These are phyloP conservation scores for Falcunculus frontatus DNA, from an alignment of 2,113 vertebrate genomes.

Conservation along the genomic window DNA sequence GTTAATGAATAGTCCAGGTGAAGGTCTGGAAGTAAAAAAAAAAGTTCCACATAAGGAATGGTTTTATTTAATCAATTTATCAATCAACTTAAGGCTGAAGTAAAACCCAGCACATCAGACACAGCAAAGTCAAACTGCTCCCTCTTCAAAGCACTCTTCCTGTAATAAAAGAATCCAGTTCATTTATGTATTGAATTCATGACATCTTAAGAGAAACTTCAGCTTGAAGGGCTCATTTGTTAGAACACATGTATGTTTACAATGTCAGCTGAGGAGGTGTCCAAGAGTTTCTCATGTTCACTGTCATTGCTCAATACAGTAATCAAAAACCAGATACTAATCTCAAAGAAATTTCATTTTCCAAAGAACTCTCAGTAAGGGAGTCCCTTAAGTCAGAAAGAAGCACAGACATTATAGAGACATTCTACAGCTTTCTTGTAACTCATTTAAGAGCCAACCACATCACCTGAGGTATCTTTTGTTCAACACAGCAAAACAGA, in stretches of 20 bases:
- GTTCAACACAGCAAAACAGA: background rate
- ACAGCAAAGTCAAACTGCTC: background rate
- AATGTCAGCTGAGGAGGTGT: background rate
- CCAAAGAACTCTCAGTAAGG: background rate
- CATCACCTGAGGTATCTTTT: background rate
- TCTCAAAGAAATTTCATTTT: background rate
- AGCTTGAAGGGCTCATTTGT: background rate
- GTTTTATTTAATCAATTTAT: background rate
- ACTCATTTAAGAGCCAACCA: background rate
- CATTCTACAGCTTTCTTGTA: background rate
- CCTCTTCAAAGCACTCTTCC: background rate
- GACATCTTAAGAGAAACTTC: background rate
- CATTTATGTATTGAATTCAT: background rate
- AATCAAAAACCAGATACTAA: background rate
- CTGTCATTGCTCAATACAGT: background rate
- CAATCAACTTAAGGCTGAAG: background rate
- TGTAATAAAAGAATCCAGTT: background rate
- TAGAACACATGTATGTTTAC: background rate
- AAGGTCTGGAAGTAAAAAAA: constrained; percentile 79
- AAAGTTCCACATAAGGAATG: background rate
- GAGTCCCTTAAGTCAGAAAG: background rate
- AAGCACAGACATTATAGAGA: background rate
- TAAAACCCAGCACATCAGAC: background rate
- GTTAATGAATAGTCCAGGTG: constrained; percentile 94
- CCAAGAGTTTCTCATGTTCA: background rate